These are phyloP conservation scores for Aphelenchoides bicaudatus DNA, from an alignment of 2,888 invertebrate genomes.

Conservation along the genomic window DNA sequence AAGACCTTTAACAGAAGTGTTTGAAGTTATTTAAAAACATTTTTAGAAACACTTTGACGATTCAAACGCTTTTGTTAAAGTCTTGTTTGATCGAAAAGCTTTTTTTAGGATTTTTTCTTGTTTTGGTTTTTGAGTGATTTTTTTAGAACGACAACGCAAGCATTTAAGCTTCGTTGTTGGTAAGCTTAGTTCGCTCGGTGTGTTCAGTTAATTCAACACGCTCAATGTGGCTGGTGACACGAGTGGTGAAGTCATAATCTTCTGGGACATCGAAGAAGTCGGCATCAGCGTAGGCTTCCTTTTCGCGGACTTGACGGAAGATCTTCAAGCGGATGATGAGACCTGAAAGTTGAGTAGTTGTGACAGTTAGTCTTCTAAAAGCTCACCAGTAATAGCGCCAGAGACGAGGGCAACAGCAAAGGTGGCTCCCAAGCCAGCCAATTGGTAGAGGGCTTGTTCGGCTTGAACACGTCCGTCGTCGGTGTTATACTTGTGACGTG, in stretches of 20 bases:
- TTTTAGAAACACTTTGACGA: no score
- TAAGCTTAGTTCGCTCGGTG: slow-evolving; percentile 31
- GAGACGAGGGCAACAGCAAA: slow-evolving; percentile 70
- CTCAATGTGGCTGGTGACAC: slow-evolving; percentile 45
- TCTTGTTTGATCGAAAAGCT: no score
- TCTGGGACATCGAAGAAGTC: slow-evolving; percentile 54
- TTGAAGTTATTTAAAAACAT: no score
- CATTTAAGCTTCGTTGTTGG: no score
- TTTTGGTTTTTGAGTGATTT: no score
- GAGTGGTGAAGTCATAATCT: slow-evolving; percentile 56
- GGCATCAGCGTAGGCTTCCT: slow-evolving; percentile 47
- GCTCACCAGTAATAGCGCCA: slow-evolving; percentile 70
- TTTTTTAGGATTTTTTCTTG: no score
- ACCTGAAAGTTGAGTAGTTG: slow-evolving; percentile 30
- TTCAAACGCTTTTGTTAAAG: no score
- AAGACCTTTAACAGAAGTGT: no score
- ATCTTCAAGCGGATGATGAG: slow-evolving; percentile 42
- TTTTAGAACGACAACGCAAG: no score
- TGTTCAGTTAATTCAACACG: slow-evolving; percentile 47
- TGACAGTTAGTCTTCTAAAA: not conserved
- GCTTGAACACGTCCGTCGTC: slow-evolving; percentile 67
- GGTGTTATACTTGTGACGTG: slow-evolving; percentile 26
- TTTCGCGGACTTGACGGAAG: slow-evolving; percentile 47
- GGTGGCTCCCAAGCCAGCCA: slow-evolving; percentile 73
- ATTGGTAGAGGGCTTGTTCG: slow-evolving; percentile 75